Conservation (phyloP, 2,797 vertebrate species). For the Enteromius trimaculatus region DNA sequence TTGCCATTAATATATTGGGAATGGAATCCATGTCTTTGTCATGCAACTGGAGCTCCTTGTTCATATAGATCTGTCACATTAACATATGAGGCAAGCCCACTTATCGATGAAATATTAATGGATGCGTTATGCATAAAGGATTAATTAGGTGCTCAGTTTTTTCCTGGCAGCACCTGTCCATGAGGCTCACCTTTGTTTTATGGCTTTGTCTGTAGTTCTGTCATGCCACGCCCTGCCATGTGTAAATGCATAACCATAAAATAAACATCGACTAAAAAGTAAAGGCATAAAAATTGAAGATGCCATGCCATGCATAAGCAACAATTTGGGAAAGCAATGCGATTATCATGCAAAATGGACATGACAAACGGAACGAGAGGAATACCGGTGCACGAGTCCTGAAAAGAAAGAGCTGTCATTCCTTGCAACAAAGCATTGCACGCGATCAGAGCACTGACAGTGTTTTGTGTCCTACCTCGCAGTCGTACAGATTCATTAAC, state of each 20-base stretch:
- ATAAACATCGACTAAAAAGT: constrained; percentile 19
- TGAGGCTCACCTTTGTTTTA: constrained; percentile 57
- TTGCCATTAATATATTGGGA: not conserved
- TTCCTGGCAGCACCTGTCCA: constrained; percentile 50
- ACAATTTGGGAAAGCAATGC: not conserved
- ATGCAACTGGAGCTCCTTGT: not conserved
- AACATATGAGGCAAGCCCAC: constrained; percentile 10
- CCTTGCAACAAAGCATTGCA: constrained; percentile 51
- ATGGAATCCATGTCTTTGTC: constrained; percentile 30
- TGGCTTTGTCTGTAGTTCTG: constrained; percentile 61
- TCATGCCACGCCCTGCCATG: constrained; percentile 59
- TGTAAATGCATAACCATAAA: not conserved
- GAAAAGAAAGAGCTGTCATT: constrained; percentile 35
- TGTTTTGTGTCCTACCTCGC: constrained; percentile 74
- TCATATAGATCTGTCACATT: not conserved
- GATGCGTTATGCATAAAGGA: not conserved
- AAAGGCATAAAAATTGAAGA: not conserved
- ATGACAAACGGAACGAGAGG: constrained; percentile 20
- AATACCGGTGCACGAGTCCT: constrained; percentile 5
- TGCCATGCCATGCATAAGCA: not conserved
- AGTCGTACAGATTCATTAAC: constrained; percentile 86
- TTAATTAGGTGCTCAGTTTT: not conserved
- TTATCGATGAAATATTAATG: constrained; percentile 2
- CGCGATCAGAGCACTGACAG: constrained; percentile 22
- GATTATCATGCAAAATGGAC: not conserved